Evolutionary conservation across 2,113 vertebrate genomes (phyloP), one percentile per base, ranked within the genome.

Genomic region (Laterallus jamaicensis): DNA sequence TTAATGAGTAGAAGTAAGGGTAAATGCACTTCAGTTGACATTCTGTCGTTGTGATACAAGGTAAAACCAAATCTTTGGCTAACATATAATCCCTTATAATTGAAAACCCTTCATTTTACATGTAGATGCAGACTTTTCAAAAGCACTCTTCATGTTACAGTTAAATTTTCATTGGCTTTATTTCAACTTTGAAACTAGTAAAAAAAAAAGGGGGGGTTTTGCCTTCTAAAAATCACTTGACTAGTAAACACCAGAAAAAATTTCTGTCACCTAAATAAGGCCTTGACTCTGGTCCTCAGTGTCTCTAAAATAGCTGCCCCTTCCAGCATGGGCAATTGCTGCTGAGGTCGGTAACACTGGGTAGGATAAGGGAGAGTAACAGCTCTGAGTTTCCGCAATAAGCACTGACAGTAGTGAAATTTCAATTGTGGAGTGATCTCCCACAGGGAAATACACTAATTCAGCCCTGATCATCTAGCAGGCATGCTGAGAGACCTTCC

Each of bases 1-100:
- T 85, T 93, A 92, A 67, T 80, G 63, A 58, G 10, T n/a, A 93
- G 31, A 74, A 90, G n/a, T 52, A 62, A 95, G 28, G 31, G 37
- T 69, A 88, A 71, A 64, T 86, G 29, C 22, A 77, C 12, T 39
- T 44, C 50, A 54, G 4, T 15, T 78, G 68, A 81, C 19, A 50
- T 78, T 91, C 31, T 42, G 21, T 35, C 76, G 22, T 24, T 10
- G 3, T 5, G 21, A 85, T 26, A 49, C 13, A 4, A 56, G 39
- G 29, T 50, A 22, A 75, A 12, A 82, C 6, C 6, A 24, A 93
- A 42, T 14, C 71, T 87, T 42, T 64, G 12, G 19, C 26, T 50
- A 78, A 55, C 15, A 25, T 37, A 32, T 37, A 37, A 47, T 25
- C 10, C 22, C 91, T 58, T 42, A 24, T 25, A 15, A 47, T 15